Base-by-base conservation (phyloP, 1,140 invertebrate genomes). In the Pomacea maculata region DNA sequence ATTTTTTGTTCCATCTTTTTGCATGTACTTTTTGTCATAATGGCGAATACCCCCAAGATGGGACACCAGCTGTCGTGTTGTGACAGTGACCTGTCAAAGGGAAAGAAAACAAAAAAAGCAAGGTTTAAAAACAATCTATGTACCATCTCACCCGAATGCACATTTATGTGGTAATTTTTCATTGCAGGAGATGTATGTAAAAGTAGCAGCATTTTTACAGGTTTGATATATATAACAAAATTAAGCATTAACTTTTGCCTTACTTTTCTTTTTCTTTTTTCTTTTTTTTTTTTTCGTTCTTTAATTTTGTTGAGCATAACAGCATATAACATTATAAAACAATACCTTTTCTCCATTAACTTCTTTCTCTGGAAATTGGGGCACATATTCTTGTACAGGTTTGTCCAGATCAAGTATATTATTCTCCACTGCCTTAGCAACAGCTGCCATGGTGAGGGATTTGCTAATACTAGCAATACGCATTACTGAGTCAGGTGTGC, bases 391-490 rank as follows among this genome's bases (percentile, higher is more conserved):
- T 82, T 93, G 91, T 54, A 95, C 90, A 21, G 93, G 91, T 83
- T 91, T 90, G 84, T 95, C 94, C 29, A 95, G 86, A 86, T 94
- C 93, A 64, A 95, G 84, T 83, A 92, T 92, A 8, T 92, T 93
- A 75, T 91, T 88, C 85, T 95, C 93, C 87, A 91, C 89, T 10
- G 94, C 85, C 86, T 92, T 92, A 34, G 92, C 94, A 78, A 94
- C 90, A n/a, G 92, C 81, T 71, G 84, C 80, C 88, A 93, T 93
- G 21, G 94, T 94, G 65, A 95, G 92, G 70, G 93, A 85, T 86
- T 94, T 94, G 84, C 93, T 94, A 77, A 95, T 94, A 83, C 93
- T 94, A 61, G 94, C 94, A 81, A 95, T 94, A 79, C 94, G 88
- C 91, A 95, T 93, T 0, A 94, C 92, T 9, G 93, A 93, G 19